These are phyloP conservation scores for Podiceps cristatus DNA, from an alignment of 2,113 vertebrate species.

Conservation along the genomic window DNA sequence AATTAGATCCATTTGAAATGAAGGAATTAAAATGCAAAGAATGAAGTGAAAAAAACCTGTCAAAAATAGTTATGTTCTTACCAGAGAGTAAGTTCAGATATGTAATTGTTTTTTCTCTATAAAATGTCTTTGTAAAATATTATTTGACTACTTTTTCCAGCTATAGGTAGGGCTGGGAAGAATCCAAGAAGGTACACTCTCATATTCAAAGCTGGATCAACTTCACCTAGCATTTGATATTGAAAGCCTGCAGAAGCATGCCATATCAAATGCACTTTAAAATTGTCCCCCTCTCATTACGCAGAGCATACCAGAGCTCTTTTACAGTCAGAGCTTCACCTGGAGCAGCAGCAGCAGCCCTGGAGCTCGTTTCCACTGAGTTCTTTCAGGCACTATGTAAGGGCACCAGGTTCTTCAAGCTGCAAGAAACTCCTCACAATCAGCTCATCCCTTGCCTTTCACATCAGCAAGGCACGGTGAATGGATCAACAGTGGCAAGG, in stretches of 20 bases:
- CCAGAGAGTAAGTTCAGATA: not conserved
- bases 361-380: not conserved
- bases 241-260: not conserved
- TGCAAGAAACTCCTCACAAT: not conserved
- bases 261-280: not conserved
- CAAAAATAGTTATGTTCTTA: not conserved
- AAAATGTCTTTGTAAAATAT: not conserved
- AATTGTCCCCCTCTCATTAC: not conserved
- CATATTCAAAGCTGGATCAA: not conserved
- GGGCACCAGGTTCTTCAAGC: not conserved
- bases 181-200: not conserved
- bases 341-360: not conserved
- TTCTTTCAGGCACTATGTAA: not conserved
- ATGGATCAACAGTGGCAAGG: not conserved
- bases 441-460: not conserved
- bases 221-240: not conserved
- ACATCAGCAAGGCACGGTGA: not conserved
- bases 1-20: constrained; percentile 8
- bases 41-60: not conserved
- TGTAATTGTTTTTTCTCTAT: not conserved
- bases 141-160: not conserved
- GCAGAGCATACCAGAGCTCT: not conserved
- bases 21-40: not conserved
- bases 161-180: not conserved
- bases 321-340: not conserved